A percentile compares a stretch with the other conserved stretches of the same genome.
These are phyloP conservation scores for Phoeniculus purpureus DNA, from an alignment of 2,797 vertebrate genomes.

Conservation along the genomic window DNA sequence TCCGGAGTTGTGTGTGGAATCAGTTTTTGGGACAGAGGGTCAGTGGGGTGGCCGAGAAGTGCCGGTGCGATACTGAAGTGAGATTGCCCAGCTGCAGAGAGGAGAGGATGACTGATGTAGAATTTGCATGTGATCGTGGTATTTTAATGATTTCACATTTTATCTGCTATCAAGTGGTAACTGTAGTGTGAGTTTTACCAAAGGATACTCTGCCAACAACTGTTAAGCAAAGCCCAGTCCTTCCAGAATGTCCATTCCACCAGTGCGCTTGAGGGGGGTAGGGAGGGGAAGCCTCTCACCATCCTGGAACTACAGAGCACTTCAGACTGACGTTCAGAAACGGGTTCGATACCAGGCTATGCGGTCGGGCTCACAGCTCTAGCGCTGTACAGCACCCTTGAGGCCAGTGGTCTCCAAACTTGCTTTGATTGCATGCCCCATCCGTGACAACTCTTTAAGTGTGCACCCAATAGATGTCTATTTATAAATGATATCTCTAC, in stretches of 20 bases:
- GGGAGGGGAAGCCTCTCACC: background rate
- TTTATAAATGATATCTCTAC: background rate
- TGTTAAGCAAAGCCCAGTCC: background rate
- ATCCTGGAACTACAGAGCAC: background rate
- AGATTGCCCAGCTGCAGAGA: background rate
- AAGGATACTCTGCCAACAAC: background rate
- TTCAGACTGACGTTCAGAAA: background rate
- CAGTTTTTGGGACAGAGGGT: too few species aligned
- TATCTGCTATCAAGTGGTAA: background rate
- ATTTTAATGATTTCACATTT: background rate
- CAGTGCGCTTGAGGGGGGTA: background rate
- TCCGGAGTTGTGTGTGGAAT: rapidly evolving
- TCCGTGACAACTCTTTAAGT: background rate
- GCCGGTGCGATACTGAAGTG: background rate
- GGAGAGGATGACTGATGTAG: background rate
- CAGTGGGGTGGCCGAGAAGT: rapidly evolving
- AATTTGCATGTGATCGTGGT: rapidly evolving
- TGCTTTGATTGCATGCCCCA: background rate
- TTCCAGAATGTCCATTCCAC: background rate
- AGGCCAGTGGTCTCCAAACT: conserved; percentile 4
- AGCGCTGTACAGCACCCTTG: background rate
- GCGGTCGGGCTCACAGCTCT: background rate
- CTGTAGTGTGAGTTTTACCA: background rate
- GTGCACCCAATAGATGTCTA: background rate
- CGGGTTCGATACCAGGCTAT: background rate